These are phyloP conservation scores for Crotalus tigris DNA, from an alignment of 2,113 vertebrate genomes.

Conservation along the genomic window DNA sequence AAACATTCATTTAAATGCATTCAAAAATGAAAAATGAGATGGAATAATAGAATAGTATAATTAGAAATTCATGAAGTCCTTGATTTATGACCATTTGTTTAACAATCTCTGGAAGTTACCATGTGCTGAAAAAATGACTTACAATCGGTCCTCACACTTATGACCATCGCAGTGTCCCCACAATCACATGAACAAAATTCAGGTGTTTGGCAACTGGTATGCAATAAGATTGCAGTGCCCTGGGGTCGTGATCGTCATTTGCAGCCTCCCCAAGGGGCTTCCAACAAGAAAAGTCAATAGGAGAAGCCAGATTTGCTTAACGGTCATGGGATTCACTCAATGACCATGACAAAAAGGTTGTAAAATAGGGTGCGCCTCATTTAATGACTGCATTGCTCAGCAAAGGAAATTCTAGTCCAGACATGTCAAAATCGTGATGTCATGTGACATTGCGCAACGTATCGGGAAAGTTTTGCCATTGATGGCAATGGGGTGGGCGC, in stretches of 20 bases:
- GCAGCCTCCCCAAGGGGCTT: neutral
- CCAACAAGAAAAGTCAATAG: neutral
- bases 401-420: neutral
- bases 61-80: neutral
- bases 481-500: too few relatives aligned
- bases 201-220: neutral
- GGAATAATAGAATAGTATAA: neutral
- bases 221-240: neutral
- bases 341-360: neutral
- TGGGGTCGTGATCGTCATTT: neutral
- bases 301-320: neutral
- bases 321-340: neutral
- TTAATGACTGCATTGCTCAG: neutral
- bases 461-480: too few relatives aligned
- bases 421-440: too few relatives aligned
- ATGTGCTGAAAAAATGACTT: neutral
- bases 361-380: neutral
- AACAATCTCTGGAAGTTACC: neutral
- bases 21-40: neutral
- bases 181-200: neutral
- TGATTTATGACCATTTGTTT: neutral
- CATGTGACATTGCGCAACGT: too few relatives aligned
- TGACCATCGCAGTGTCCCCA: neutral
- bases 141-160: neutral
- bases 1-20: neutral